A percentile compares a stretch with the other conserved stretches of the same genome.
These are phyloP conservation scores for Brachionus rubens DNA, from an alignment of 1,140 invertebrate species.

Conservation along the genomic window DNA sequence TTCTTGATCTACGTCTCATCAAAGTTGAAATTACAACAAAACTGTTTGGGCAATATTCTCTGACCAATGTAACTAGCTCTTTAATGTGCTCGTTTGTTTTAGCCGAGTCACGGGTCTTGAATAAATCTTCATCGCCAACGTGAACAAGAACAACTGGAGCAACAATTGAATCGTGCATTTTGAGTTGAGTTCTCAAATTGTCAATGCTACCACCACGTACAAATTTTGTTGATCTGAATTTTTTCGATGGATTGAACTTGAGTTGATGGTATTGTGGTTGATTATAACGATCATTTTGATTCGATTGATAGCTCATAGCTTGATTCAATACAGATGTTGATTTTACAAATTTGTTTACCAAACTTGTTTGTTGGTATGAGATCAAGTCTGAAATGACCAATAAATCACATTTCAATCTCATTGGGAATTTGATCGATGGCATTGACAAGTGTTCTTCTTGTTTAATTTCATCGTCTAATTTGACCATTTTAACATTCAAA, in stretches of 20 bases:
- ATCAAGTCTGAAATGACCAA: slow-evolving; percentile 29
- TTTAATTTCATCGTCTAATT: neutral
- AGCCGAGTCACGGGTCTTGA: slow-evolving; percentile 21
- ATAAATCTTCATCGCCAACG: slow-evolving; percentile 41
- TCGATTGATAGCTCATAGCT: slow-evolving; percentile 6
- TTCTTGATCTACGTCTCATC: slow-evolving; percentile 44
- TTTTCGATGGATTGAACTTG: slow-evolving; percentile 42
- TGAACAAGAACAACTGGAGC: slow-evolving; percentile 38
- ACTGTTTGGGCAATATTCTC: slow-evolving; percentile 28
- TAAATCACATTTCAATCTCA: slow-evolving; percentile 25
- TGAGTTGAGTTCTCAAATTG: slow-evolving; percentile 20
- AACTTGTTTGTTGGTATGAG: neutral
- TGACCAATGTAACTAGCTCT: slow-evolving; percentile 20
- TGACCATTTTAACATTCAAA: neutral
- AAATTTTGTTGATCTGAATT: slow-evolving; percentile 30
- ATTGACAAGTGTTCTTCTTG: slow-evolving; percentile 31
- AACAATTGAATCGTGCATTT: slow-evolving; percentile 40
- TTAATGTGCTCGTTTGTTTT: slow-evolving; percentile 32
- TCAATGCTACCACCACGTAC: slow-evolving; percentile 41
- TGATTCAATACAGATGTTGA: slow-evolving; percentile 15
- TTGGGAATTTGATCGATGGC: slow-evolving; percentile 21
- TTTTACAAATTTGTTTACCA: slow-evolving; percentile 2
- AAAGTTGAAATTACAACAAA: slow-evolving; percentile 28
- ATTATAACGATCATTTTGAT: neutral
- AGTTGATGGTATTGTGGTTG: slow-evolving; percentile 25